Percentiles rank a stretch among this genome's conserved stretches.
Conservation (phyloP, 2,113 vertebrate species). For the Tetrao urogallus region DNA sequence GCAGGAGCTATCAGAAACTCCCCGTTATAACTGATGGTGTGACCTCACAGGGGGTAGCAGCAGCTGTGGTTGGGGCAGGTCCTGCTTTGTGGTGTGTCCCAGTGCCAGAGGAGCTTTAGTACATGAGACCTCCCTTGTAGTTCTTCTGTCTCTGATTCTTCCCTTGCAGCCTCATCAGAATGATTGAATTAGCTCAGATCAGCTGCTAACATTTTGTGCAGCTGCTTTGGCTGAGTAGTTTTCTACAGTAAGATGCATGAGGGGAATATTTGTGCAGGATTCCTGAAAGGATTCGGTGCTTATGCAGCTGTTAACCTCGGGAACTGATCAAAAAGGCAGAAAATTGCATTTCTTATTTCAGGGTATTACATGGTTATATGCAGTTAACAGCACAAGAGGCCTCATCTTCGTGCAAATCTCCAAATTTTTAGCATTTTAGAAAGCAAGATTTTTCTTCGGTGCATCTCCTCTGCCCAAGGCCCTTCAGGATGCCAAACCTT, state of each 20-base stretch:
- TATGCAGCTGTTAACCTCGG: not conserved
- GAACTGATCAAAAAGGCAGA: not conserved
- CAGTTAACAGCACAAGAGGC: not conserved
- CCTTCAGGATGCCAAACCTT: not conserved
- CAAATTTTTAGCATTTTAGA: not conserved
- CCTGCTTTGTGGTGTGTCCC: not conserved
- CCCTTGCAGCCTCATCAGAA: not conserved
- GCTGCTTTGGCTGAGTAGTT: not conserved
- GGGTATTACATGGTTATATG: not conserved
- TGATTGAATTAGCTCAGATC: not conserved
- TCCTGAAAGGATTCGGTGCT: not conserved
- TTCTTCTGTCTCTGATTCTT: not conserved
- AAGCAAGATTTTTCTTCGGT: not conserved
- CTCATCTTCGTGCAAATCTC: not conserved
- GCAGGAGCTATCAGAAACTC: not conserved
- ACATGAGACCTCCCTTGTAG: not conserved
- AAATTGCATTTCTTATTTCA: not conserved
- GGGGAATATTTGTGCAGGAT: not conserved
- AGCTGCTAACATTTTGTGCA: not conserved
- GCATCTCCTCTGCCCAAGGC: not conserved
- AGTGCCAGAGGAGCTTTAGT: not conserved
- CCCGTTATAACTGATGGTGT: not conserved
- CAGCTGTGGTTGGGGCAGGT: not conserved
- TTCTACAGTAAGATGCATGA: not conserved
- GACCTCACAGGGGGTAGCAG: not conserved